A percentile compares a stretch with the other conserved stretches of the same genome.
Conservation (phyloP, 2,888 invertebrate genomes). For the Dorcus parallelipipedus region DNA sequence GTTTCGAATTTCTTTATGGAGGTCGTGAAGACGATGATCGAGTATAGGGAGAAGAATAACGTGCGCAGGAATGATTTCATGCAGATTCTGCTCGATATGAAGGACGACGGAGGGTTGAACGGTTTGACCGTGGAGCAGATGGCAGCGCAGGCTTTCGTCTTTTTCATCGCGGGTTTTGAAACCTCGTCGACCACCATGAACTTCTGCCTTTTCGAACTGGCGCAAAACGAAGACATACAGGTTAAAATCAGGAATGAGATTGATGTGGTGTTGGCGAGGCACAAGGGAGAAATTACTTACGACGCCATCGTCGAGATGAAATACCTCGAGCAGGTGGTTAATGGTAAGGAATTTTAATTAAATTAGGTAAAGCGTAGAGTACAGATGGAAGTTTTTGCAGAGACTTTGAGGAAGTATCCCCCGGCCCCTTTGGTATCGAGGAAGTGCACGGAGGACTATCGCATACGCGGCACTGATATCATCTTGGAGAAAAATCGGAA, state of each 20-base stretch:
- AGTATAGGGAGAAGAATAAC: conserved; percentile 27
- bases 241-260: conserved; percentile 47
- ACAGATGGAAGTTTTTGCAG: conserved; percentile 22
- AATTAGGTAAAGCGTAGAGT: too few relatives aligned
- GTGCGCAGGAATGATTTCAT: conserved; percentile 41
- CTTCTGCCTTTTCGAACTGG: conserved; percentile 45
- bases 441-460: conserved; percentile 29
- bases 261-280: conserved; percentile 29
- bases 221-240: conserved; percentile 46
- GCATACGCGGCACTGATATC: conserved; percentile 27
- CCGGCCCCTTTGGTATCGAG: conserved; percentile 33
- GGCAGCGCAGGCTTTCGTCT: conserved; percentile 46
- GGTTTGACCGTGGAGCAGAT: conserved; percentile 31
- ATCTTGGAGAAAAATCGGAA: conserved; percentile 25
- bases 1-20: conserved; percentile 31
- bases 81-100: conserved; percentile 39
- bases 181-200: conserved; percentile 49
- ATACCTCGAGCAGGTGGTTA: conserved; percentile 48
- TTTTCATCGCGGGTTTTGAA: conserved; percentile 52
- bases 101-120: conserved; percentile 16
- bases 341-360: conserved; percentile 32
- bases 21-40: conserved; percentile 31
- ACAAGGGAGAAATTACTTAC: conserved; percentile 42
- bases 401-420: conserved; percentile 43
- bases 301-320: conserved; percentile 48